A percentile compares a stretch with the other conserved stretches of the same genome.
phyloP scores from a whole-genome alignment of 2,113 vertebrate genomes.

The Marmota flaviventris region DNA sequence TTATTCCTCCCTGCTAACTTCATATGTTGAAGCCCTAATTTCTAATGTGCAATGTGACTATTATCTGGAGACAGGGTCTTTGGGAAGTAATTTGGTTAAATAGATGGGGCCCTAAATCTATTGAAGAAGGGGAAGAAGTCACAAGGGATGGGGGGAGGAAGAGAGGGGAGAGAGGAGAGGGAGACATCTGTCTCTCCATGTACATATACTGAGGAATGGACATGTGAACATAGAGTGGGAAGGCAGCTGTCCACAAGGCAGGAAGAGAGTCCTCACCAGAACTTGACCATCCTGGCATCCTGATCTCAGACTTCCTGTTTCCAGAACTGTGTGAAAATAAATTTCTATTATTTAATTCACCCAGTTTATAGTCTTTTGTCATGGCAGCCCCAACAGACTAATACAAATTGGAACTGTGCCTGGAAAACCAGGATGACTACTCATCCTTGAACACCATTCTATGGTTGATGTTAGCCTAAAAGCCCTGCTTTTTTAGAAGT shows the following conservation, averaged over 20 bases:
- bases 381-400: not conserved
- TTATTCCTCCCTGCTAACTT: not conserved
- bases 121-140: not conserved
- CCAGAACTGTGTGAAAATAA: not conserved
- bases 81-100: not conserved
- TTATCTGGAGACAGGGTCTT: not conserved
- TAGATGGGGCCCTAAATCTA: not conserved
- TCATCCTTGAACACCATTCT: not conserved
- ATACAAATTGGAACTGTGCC: not conserved
- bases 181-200: not conserved
- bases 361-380: not conserved
- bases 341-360: not conserved
- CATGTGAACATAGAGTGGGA: not conserved
- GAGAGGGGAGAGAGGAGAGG: not conserved
- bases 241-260: not conserved
- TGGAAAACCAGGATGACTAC: not conserved
- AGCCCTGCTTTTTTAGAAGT: not conserved
- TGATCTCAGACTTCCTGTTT: not conserved
- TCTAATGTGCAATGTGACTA: not conserved
- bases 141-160: not conserved
- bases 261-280: not conserved
- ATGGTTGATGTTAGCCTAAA: not conserved
- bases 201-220: not conserved
- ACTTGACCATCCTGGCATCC: not conserved
- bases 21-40: not conserved